phyloP scores from a whole-genome alignment of 2,113 vertebrate species.

The Tragelaphus buxtoni region DNA sequence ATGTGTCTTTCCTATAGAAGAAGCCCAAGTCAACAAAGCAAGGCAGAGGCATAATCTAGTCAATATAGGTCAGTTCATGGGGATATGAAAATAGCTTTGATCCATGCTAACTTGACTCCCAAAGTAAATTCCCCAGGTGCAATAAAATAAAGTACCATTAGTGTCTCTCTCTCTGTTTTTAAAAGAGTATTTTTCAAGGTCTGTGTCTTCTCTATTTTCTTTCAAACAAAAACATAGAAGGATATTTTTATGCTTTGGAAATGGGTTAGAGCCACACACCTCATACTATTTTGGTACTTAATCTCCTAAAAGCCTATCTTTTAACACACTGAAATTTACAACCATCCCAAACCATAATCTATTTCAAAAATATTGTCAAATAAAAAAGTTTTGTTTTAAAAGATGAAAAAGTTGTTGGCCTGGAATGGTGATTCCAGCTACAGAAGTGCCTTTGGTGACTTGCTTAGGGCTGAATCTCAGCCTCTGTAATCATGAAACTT shows the following conservation, averaged over 20 bases:
- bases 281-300: not conserved
- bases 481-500: not conserved
- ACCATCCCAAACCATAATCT: not conserved
- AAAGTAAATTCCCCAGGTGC: not conserved
- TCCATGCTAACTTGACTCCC: not conserved
- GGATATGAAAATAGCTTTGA: not conserved
- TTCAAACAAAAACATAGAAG: not conserved
- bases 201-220: not conserved
- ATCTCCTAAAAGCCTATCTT: not conserved
- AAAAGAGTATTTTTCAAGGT: not conserved
- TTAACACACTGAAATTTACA: not conserved
- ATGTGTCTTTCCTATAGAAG: not conserved
- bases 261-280: not conserved
- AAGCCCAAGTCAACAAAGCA: not conserved
- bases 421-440: not conserved
- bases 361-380: constrained; percentile 8
- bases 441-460: not conserved
- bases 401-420: not conserved
- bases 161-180: not conserved
- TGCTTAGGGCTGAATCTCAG: not conserved
- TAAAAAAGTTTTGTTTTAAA: constrained; percentile 1
- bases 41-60: not conserved
- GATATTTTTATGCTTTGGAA: not conserved
- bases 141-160: not conserved
- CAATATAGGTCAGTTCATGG: not conserved